Base-by-base conservation (phyloP, 2,113 vertebrate species). In the Etheostoma spectabile region DNA sequence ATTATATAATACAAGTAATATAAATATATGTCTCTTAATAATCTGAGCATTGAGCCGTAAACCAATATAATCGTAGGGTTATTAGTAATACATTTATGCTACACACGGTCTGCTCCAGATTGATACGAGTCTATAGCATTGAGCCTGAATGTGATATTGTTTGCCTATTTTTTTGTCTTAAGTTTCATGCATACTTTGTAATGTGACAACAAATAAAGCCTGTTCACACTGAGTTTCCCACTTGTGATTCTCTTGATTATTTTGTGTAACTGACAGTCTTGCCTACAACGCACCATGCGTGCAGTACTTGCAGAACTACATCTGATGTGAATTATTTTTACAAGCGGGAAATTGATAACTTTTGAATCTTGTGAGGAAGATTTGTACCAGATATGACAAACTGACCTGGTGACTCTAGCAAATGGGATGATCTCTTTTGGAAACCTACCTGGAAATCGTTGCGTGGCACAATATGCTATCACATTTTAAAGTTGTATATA, bases 191-290 rank as follows among this genome's bases (percentile, higher is more conserved):
- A 64, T 89, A 61, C n/a, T 69, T 75, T 89, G 83, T 88, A 77
- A 81, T 70, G 51, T 77, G 30, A 74, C 35, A 42, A 63, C 33
- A 82, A 93, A 93, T 92, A 92, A 93, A 93, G 79, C 30, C 38
- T 60, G 49, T 76, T 51, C 62, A 30, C 52, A 79, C 49, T 68
- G 63, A 83, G 42, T 72, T 73, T 53, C 66, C 51, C 46, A 14
- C 24, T 66, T 80, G 38, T 87, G 46, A 19, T 49, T 66, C 45
- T 83, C 4, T 80, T 92, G 53, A 75, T 91, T 77, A 45, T 88
- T 90, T 76, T 1, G 55, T 33, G 33, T 48, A 49, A 60, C 1
- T 49, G 6, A 11, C 55, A 27, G 52, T 27, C 30, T 60, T 11
- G 53, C 27, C 51, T 55, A 33, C 35, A 52, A 12, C 76, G 19